Conservation (phyloP, 35 echinoderm and acorn worm species). For the Nesometra sesokonis region DNA sequence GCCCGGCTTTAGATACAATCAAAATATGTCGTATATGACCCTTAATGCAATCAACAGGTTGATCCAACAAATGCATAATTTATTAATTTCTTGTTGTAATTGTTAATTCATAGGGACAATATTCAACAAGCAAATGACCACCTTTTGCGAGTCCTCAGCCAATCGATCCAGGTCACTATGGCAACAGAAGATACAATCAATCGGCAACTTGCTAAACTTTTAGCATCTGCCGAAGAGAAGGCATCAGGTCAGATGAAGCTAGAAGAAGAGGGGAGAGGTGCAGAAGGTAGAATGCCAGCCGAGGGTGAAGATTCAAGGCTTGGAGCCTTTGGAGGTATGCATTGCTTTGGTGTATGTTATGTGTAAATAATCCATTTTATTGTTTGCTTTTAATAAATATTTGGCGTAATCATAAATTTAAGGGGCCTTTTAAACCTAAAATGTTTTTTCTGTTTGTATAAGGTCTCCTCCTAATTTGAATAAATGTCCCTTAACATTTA, state of each 20-base stretch:
- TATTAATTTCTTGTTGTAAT: too few species aligned
- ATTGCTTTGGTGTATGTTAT: not conserved
- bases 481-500: too few species aligned
- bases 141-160: constrained; percentile 59
- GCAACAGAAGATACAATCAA: constrained; percentile 83
- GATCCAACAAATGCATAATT: too few species aligned
- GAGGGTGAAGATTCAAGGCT: not conserved
- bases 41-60: too few species aligned
- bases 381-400: too few species aligned
- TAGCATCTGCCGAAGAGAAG: constrained; percentile 24
- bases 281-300: constrained; percentile 7
- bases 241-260: constrained; percentile 6
- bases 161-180: constrained; percentile 53
- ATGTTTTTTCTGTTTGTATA: too few species aligned
- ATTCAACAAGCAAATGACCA: constrained; percentile 78
- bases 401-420: too few species aligned
- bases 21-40: too few species aligned
- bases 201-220: constrained; percentile 30
- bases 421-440: too few species aligned
- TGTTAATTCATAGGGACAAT: constrained; percentile 20
- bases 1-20: too few species aligned
- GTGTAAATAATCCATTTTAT: too few species aligned
- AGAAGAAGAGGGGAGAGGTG: constrained; percentile 1
- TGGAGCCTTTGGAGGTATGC: constrained; percentile 47
- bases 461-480: too few species aligned